These are phyloP conservation scores for Channa striata DNA, from an alignment of 2,797 vertebrate species.

Conservation along the genomic window DNA sequence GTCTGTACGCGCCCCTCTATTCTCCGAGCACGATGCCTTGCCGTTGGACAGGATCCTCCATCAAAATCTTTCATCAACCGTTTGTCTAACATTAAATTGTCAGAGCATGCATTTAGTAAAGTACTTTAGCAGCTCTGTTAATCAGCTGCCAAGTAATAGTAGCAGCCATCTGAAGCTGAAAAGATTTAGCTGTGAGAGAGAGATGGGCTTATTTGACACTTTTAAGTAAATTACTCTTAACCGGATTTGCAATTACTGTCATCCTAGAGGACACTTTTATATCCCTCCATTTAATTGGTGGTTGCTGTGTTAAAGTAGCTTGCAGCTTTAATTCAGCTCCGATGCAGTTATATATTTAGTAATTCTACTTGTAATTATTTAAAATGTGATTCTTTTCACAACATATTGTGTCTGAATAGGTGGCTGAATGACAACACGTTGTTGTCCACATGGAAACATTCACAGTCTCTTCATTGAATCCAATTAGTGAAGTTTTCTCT, in stretches of 20 bases:
- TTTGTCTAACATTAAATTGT: constrained; percentile 37
- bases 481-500: constrained; percentile 17
- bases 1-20: constrained; percentile 8
- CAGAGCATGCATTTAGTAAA: constrained; percentile 23
- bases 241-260: constrained; percentile 67
- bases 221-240: constrained; percentile 55
- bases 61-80: constrained; percentile 21
- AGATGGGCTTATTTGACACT: constrained; percentile 40
- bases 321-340: constrained; percentile 25
- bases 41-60: constrained; percentile 19
- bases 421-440: neutral
- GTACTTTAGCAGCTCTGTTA: constrained; percentile 27
- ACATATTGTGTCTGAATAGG: neutral
- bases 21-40: neutral
- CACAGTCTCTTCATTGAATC: neutral
- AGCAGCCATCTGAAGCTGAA: constrained; percentile 21
- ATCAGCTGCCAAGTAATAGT: constrained; percentile 15
- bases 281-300: constrained; percentile 40
- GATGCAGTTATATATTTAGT: constrained; percentile 13
- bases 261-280: constrained; percentile 44
- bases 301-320: constrained; percentile 8
- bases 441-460: constrained; percentile 3
- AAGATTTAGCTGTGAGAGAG: constrained; percentile 32
- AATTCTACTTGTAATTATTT: constrained; percentile 13
- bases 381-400: constrained; percentile 2